Conservation (phyloP, 2,797 vertebrate species). For the Acanthis flammea region DNA sequence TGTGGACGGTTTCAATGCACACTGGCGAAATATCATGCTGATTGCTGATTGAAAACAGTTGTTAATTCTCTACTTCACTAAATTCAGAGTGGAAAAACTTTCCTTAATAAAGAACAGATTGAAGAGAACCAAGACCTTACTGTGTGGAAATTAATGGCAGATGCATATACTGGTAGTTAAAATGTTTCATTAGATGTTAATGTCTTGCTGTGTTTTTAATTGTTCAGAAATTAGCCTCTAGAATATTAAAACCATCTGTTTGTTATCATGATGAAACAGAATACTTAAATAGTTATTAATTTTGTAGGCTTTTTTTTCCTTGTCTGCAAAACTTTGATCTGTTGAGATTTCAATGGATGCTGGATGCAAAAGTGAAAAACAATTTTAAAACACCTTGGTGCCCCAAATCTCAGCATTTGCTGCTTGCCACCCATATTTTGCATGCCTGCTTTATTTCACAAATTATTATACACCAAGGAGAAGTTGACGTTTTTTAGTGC, state of each 20-base stretch:
- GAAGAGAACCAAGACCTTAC: conserved; percentile 89
- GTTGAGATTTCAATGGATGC: conserved; percentile 67
- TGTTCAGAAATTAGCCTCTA: conserved; percentile 96
- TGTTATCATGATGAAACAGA: conserved; percentile 90
- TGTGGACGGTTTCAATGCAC: conserved; percentile 78
- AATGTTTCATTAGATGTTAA: conserved; percentile 99
- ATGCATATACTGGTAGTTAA: conserved; percentile 94
- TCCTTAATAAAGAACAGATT: conserved; percentile 94
- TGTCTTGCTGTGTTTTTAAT: conserved; percentile 98
- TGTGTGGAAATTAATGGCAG: conserved; percentile 95
- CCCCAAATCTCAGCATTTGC: conserved; percentile 48
- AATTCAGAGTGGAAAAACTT: conserved; percentile 86
- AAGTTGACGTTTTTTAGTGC: conserved; percentile 45
- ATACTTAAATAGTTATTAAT: conserved; percentile 86
- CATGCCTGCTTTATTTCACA: conserved; percentile 56
- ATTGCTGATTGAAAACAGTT: conserved; percentile 97
- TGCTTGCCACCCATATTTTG: conserved; percentile 60
- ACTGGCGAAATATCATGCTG: conserved; percentile 83
- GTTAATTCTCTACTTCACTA: conserved; percentile 95
- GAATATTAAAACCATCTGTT: conserved; percentile 98
- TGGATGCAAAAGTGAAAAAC: conserved; percentile 60
- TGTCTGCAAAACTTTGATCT: conserved; percentile 79
- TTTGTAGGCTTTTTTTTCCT: conserved; percentile 72
- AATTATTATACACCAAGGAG: conserved; percentile 57
- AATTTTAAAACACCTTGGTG: conserved; percentile 67